A percentile compares a stretch with the other conserved stretches of the same genome.
phyloP scores from a whole-genome alignment of 2,888 invertebrate species.

The Lamellibrachia columna region DNA sequence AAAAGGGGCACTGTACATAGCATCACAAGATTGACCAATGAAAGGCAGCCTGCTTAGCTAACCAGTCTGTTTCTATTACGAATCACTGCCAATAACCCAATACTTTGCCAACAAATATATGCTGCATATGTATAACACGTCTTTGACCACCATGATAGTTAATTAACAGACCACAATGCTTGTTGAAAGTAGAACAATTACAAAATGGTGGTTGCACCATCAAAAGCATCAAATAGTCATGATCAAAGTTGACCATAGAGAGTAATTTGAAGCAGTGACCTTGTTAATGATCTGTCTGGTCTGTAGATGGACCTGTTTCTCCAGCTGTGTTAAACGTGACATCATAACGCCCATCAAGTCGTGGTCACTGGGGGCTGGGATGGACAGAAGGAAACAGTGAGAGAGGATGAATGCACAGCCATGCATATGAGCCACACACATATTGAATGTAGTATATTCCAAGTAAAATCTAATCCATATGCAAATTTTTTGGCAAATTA shows the following conservation, averaged over 20 bases:
- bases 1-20: too few relatives aligned
- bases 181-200: background rate
- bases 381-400: background rate
- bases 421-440: background rate
- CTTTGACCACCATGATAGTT: background rate
- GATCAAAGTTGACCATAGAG: background rate
- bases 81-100: too few relatives aligned
- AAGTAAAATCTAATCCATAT: too few relatives aligned
- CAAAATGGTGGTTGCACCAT: background rate
- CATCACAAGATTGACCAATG: too few relatives aligned
- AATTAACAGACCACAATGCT: background rate
- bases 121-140: background rate
- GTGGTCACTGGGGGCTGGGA: slow-evolving; percentile 54
- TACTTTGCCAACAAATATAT: background rate
- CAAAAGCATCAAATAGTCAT: background rate
- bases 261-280: slow-evolving; percentile 40
- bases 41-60: too few relatives aligned
- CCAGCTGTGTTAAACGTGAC: slow-evolving; percentile 53
- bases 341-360: slow-evolving; percentile 64
- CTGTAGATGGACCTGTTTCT: slow-evolving; percentile 53
- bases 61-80: too few relatives aligned
- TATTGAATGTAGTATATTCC: too few relatives aligned
- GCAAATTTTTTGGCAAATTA: too few relatives aligned
- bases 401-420: background rate
- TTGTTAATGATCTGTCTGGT: slow-evolving; percentile 53